Conservation (phyloP, 2,888 invertebrate species). For the Ceriagrion tenellum region DNA sequence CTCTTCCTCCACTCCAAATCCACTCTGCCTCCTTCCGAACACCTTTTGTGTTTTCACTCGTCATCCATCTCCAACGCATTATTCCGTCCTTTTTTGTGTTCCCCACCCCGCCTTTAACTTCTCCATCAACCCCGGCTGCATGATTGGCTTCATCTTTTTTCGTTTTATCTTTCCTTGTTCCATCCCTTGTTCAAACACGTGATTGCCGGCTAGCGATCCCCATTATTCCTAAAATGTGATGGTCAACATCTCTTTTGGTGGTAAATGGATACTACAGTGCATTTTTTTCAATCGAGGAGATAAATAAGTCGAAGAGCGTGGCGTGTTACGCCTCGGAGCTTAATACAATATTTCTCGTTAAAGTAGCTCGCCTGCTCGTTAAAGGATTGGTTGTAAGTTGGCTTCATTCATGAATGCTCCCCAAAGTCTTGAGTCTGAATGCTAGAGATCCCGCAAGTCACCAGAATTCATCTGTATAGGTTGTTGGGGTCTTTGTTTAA, state of each 20-base stretch:
- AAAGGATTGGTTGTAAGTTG: background rate
- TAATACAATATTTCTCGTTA: background rate
- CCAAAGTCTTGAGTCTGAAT: too few species aligned
- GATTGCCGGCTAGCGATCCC: background rate
- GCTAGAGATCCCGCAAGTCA: too few species aligned
- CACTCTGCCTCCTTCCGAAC: background rate
- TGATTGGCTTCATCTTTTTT: conserved; percentile 1
- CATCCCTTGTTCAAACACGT: background rate
- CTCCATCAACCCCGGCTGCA: background rate
- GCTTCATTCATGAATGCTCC: too few species aligned
- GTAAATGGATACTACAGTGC: background rate
- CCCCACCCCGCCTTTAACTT: background rate
- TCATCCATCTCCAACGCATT: conserved; percentile 48
- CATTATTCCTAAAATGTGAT: background rate
- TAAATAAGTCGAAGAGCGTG: background rate
- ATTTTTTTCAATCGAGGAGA: background rate
- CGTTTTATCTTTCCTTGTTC: background rate
- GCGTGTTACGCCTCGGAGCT: background rate
- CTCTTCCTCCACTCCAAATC: conserved; percentile 6
- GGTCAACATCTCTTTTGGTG: background rate
- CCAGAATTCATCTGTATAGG: too few species aligned
- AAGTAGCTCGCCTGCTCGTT: background rate
- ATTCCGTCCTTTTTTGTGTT: conserved; percentile 41
- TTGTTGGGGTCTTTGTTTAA: too few species aligned
- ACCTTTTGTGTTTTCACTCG: conserved; percentile 35